Evolutionary conservation across 2,113 vertebrate genomes (phyloP).

Genomic region (Heteronetta atricapilla): DNA sequence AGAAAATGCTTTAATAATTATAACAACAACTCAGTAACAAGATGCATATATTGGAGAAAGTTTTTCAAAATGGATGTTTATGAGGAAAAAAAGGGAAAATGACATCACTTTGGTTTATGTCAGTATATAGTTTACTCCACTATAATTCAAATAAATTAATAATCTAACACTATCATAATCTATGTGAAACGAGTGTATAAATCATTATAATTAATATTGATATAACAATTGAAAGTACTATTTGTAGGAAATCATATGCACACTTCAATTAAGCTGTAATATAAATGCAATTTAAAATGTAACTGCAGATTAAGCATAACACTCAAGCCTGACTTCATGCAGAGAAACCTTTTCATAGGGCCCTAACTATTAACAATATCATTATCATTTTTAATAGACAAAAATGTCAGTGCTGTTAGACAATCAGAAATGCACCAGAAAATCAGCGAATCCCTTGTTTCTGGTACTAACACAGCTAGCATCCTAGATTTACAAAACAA

Average conservation of each 20-base stretch:
- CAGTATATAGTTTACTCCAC: neutral
- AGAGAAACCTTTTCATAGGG: constrained; percentile 15
- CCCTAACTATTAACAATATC: constrained; percentile 17
- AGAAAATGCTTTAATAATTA: neutral
- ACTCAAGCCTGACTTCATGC: constrained; percentile 48
- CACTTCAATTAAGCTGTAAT: constrained; percentile 60
- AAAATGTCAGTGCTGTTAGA: neutral
- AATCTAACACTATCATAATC: neutral
- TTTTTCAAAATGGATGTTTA: neutral
- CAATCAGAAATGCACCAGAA: neutral
- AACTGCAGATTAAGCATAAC: constrained; percentile 47
- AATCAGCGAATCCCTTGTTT: neutral
- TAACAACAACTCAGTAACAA: neutral
- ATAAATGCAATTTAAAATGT: constrained; percentile 58
- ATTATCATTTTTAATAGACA: constrained; percentile 7
- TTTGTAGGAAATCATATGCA: constrained; percentile 31
- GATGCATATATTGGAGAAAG: neutral
- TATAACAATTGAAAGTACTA: constrained; percentile 25
- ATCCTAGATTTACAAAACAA: neutral
- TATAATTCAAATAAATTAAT: neutral
- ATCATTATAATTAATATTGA: constrained; percentile 9
- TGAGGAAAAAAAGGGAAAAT: neutral
- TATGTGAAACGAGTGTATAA: constrained; percentile 24
- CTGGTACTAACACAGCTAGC: neutral
- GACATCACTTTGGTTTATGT: neutral